phyloP scores from a whole-genome alignment of 2,113 vertebrate genomes.

The Tychaedon coryphoeus region DNA sequence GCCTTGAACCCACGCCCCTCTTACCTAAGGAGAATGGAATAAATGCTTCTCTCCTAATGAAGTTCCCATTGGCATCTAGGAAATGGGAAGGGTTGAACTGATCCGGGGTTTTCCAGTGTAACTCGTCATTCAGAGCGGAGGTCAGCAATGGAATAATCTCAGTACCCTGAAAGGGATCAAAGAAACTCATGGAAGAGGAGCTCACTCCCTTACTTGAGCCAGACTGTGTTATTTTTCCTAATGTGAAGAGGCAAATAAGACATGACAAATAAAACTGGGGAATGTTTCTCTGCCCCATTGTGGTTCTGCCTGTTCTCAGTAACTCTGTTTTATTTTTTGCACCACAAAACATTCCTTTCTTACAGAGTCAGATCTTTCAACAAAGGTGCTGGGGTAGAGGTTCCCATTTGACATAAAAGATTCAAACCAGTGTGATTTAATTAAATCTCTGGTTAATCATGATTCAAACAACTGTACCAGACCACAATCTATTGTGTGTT shows the following conservation, averaged over 20 bases:
- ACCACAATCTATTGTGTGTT: background rate
- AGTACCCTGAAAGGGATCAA: constrained; percentile 66
- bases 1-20: background rate
- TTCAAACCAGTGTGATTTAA: background rate
- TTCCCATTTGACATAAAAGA: background rate
- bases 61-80: constrained; percentile 70
- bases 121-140: constrained; percentile 67
- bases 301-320: background rate
- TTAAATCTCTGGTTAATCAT: background rate
- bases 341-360: background rate
- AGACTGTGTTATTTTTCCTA: background rate
- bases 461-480: background rate
- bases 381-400: background rate
- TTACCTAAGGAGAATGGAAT: constrained; percentile 78
- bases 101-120: constrained; percentile 72
- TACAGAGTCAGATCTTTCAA: background rate
- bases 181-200: background rate
- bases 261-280: background rate
- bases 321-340: background rate
- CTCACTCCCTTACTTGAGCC: background rate
- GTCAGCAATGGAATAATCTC: constrained; percentile 70
- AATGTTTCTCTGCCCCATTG: background rate
- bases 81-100: constrained; percentile 75
- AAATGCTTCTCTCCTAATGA: constrained; percentile 73
- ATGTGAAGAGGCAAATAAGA: background rate